phyloP scores from a whole-genome alignment of 2,888 invertebrate genomes.

The Xestoiulus laeticollis region DNA sequence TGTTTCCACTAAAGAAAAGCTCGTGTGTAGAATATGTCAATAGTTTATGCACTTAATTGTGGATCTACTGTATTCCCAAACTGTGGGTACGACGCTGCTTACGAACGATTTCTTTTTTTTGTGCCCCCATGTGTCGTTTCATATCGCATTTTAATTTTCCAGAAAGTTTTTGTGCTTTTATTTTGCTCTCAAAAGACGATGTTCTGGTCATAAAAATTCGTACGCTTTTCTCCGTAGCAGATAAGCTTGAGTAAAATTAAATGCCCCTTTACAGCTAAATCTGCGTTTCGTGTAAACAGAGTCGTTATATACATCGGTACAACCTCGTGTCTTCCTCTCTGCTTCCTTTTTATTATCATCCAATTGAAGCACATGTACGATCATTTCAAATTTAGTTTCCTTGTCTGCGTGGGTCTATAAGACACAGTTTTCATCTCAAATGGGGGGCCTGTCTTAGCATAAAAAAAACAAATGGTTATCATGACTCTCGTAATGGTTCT shows the following conservation, averaged over 20 bases:
- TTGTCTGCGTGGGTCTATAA: background rate
- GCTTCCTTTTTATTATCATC: constrained; percentile 39
- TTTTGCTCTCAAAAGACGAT: background rate
- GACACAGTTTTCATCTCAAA: constrained; percentile 3
- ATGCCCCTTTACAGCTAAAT: constrained; percentile 12
- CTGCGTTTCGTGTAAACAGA: background rate
- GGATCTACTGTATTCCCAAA: background rate
- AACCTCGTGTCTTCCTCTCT: constrained; percentile 7
- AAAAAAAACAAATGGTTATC: background rate
- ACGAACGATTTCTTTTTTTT: background rate
- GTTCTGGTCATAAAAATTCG: background rate
- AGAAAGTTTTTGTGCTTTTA: constrained; percentile 2
- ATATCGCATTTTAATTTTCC: constrained; percentile 29
- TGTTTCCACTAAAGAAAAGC: background rate
- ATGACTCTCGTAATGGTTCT: background rate
- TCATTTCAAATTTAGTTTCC: background rate
- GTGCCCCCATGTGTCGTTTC: constrained; percentile 20
- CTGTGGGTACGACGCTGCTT: background rate
- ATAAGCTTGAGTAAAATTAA: background rate
- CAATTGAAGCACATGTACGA: background rate
- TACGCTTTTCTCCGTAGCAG: background rate
- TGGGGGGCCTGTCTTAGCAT: background rate
- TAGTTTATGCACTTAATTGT: constrained; percentile 1
- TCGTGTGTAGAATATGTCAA: background rate
- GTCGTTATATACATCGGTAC: background rate